Evolutionary conservation across 2,797 vertebrate species (phyloP), one percentile per base, ranked within the genome.

Genomic region (Valencia hispanica): DNA sequence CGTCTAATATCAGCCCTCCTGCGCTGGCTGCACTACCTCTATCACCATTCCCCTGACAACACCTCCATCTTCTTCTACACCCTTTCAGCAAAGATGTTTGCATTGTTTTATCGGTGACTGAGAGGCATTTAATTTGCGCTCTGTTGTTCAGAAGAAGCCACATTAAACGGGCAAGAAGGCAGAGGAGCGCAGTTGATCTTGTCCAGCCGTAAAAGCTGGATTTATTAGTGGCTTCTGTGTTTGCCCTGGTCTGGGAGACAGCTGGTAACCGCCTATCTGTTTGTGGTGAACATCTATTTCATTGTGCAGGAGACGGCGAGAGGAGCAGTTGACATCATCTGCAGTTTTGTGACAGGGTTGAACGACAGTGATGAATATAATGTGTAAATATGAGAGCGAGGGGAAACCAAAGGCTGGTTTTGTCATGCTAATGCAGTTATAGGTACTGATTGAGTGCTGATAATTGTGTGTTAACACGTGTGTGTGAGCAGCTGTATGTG

Each of bases 321-420:
- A 90, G 87, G 87, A 89, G 90, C 91, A 91, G 85, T 93, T 92
- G 88, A 93, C 93, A 93, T 95, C 93, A 91, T 94, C 87, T 80
- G 90, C 88, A 79, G 89, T 89, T 92, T 85, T 39, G 77, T 88
- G 93, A 92, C 88, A 88, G 88, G 91, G 91, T 91, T 91, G 93
- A 94, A 88, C 88, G 93, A 94, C 93, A 93, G 91, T 88, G 94
- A 95, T 95, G 94, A 95, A 95, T 95, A 94, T 95, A 94, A 93
- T 91, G 94, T 90, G 94, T 92, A 94, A 95, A 96, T 95, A 95
- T 94, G 93, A 94, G 92, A 83, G 78, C 27, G 83, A 88, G 85
- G 39, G 82, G 79, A 85, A 90, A 93, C 88, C 88, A 91, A 91
- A 89, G 91, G 90, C 78, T 75, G 87, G 82, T 94, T 95, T 96